These are phyloP conservation scores for Lasiurus cinereus DNA, from an alignment of 2,113 vertebrate genomes.

Conservation along the genomic window DNA sequence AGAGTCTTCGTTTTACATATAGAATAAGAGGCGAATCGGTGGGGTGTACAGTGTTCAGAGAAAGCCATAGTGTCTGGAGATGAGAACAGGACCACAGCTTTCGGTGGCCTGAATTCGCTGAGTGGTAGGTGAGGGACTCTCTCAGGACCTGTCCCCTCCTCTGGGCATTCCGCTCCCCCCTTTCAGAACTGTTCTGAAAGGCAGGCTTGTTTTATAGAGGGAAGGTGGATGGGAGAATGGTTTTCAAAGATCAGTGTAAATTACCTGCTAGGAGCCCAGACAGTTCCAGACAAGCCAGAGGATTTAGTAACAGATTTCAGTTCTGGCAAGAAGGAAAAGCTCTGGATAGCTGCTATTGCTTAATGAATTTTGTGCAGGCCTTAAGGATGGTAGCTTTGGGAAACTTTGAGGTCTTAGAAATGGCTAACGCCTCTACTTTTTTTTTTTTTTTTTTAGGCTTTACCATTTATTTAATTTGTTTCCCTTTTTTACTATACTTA, in stretches of 20 bases:
- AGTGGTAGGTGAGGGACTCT: background rate
- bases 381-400: background rate
- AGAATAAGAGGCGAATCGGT: background rate
- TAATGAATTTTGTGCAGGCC: background rate
- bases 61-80: background rate
- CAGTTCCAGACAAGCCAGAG: background rate
- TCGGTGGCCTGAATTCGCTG: conserved; percentile 5
- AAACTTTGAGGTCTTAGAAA: conserved; percentile 46
- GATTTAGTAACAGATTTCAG: conserved; percentile 60
- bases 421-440: background rate
- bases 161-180: background rate
- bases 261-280: conserved; percentile 49
- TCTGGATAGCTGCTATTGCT: background rate
- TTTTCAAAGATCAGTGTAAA: conserved; percentile 71
- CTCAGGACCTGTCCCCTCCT: background rate
- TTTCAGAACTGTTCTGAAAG: conserved; percentile 58
- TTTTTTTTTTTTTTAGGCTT: background rate
- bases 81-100: background rate
- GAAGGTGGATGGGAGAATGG: background rate
- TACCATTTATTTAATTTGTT: background rate
- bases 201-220: conserved; percentile 60
- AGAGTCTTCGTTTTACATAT: background rate
- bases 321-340: background rate
- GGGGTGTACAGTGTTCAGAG: background rate
- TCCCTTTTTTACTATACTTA: background rate